phyloP scores from a whole-genome alignment of 2,888 invertebrate genomes.

The Papilio demoleus region DNA sequence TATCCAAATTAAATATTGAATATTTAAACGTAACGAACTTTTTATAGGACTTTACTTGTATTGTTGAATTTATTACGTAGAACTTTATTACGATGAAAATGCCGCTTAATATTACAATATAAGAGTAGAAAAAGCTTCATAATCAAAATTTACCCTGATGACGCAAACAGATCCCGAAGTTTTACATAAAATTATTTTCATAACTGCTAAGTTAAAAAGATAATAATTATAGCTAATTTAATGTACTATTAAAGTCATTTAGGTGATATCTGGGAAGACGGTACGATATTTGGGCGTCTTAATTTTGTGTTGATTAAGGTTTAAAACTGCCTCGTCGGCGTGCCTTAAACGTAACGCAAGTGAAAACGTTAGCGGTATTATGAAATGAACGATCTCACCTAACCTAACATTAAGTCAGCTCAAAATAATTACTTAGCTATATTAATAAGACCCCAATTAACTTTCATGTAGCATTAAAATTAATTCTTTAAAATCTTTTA shows the following conservation, averaged over 20 bases:
- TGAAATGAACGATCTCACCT: slow-evolving; percentile 16
- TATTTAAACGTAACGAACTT: slow-evolving; percentile 22
- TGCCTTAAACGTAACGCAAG: slow-evolving; percentile 9
- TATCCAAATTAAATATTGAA: slow-evolving; percentile 36
- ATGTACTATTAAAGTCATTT: slow-evolving; percentile 14
- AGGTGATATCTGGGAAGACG: slow-evolving; percentile 27
- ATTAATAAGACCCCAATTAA: not conserved
- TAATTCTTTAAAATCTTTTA: not conserved
- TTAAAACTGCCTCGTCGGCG: slow-evolving; percentile 31
- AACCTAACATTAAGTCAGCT: slow-evolving; percentile 26
- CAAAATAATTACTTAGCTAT: slow-evolving; percentile 13
- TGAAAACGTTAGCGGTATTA: slow-evolving; percentile 34
- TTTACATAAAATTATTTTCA: not conserved
- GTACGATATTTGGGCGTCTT: slow-evolving; percentile 27
- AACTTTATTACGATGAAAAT: no score
- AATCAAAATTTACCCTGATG: not conserved
- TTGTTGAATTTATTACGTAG: not conserved
- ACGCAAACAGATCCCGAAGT: not conserved
- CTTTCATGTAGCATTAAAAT: not conserved
- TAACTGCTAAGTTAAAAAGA: not conserved
- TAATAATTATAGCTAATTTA: slow-evolving; percentile 28
- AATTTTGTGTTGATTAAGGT: slow-evolving; percentile 40
- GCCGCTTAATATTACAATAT: no score
- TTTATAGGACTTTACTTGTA: not conserved
- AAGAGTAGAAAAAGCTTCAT: not conserved